phyloP scores from a whole-genome alignment of 2,797 vertebrate genomes.

The Acipenser transmontanus region DNA sequence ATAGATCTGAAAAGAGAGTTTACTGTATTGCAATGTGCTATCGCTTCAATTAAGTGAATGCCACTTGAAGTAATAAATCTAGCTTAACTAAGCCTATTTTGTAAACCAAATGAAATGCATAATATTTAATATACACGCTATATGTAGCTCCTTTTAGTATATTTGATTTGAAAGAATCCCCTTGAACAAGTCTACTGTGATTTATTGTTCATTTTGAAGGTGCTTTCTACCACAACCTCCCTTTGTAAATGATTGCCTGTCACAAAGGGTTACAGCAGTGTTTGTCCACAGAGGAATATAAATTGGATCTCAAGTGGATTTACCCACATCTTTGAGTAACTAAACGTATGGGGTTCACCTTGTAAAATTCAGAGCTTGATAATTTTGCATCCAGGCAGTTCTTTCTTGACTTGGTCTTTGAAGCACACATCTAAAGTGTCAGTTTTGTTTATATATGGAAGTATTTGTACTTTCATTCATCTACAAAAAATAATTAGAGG shows the following conservation, averaged over 20 bases:
- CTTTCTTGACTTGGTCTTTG: neutral
- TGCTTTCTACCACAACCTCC: neutral
- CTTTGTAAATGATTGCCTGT: neutral
- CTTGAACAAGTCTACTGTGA: neutral
- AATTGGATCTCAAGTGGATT: conserved; percentile 6
- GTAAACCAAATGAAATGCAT: neutral
- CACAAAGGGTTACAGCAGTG: conserved; percentile 6
- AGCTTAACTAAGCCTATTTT: neutral
- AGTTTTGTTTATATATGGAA: no score
- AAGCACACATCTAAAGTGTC: no score
- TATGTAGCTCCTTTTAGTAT: neutral
- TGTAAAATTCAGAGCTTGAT: neutral
- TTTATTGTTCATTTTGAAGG: conserved; percentile 6
- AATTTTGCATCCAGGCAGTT: neutral
- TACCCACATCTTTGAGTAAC: neutral
- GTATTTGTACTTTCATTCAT: no score
- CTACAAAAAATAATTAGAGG: no score
- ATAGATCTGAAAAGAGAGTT: no score
- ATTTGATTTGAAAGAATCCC: neutral
- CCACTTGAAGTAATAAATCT: neutral
- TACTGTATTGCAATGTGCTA: neutral
- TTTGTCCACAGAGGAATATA: neutral
- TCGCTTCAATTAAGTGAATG: neutral
- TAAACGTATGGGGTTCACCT: neutral
- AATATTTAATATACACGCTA: neutral